Base-by-base conservation (phyloP, 2,888 invertebrate genomes). In the Melikaiella ostensackeni region DNA sequence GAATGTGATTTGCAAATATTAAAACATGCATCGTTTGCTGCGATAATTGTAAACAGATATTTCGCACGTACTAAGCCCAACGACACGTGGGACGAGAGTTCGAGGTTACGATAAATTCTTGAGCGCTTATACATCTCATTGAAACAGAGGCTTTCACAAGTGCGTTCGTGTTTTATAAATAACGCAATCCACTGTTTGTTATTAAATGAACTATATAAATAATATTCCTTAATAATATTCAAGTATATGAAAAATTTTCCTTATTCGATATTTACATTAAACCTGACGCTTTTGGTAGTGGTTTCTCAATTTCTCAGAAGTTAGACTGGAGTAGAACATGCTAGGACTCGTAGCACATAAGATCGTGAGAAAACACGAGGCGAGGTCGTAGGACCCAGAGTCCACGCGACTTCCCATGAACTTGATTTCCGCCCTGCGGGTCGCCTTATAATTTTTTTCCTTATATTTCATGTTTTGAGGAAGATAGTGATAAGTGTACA, bases 291-390 rank as follows among this genome's bases (percentile, higher is more conserved):
- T 42, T 42, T 21, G 21, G 50, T 55, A 21, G 55, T 55, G 21
- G 55, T 55, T 55, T 55, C 11, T 21, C 55, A 55, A 21, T 21
- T 21, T 55, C 55, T 55, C 21, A 55, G 55, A 55, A 55, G 9
- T 21, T 19, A 11, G 55, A 55, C 4, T 55, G 55, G 42, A 42
- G 42, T 55, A 55, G n/a, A 55, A 55, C 55, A 55, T 55, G 55
- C 55, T 55, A 21, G 55, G 55, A 21, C 55, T 55, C 6, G 11
- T 46, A 55, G 21, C 21, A 4, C 6, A 50, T 63, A 76, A 77
- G 84, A 84, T 84, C 87, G 87, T 86, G 86, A 87, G 86, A 87
- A 87, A 83, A 77, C 79, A 77, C 83, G 82, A 80, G 77, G 82
- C 77, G 82, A 81, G 84, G 84, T 83, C 86, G 85, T 82, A 83